Percentiles rank a stretch among this genome's conserved stretches.
These are phyloP conservation scores for Sylvietta virens DNA, from an alignment of 2,113 vertebrate genomes.

Conservation along the genomic window DNA sequence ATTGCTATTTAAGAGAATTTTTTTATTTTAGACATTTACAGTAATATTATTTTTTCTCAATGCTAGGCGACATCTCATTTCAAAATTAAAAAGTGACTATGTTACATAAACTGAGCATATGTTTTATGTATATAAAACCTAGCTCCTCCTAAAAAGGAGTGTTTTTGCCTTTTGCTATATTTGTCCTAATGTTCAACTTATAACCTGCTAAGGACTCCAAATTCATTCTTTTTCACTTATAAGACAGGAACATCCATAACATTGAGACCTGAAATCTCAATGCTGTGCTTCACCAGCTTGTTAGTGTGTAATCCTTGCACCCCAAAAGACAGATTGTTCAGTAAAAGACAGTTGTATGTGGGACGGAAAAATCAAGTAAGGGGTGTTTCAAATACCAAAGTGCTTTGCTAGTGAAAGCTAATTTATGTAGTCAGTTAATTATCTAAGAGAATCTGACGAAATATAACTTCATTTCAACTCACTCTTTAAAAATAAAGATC, in stretches of 20 bases:
- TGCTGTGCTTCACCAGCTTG: background rate
- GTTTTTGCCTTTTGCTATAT: background rate
- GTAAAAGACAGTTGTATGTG: background rate
- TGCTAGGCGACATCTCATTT: background rate
- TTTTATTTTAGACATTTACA: background rate
- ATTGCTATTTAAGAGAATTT: background rate
- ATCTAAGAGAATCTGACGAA: background rate
- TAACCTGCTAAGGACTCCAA: background rate
- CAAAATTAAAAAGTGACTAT: background rate
- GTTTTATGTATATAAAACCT: too few relatives aligned
- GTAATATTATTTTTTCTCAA: background rate
- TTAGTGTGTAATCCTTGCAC: background rate
- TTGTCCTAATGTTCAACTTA: background rate
- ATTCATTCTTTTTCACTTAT: background rate
- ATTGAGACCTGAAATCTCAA: background rate
- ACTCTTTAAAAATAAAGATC: background rate
- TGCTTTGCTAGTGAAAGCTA: background rate
- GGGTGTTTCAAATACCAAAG: background rate
- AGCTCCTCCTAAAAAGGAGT: too few relatives aligned
- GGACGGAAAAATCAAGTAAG: background rate
- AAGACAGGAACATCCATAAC: background rate
- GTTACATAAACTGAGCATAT: background rate
- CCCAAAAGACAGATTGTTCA: background rate
- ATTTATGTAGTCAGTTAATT: conserved; percentile 8
- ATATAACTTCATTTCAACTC: background rate